Conservation (phyloP, 2,113 vertebrate genomes). For the Balaeniceps rex region DNA sequence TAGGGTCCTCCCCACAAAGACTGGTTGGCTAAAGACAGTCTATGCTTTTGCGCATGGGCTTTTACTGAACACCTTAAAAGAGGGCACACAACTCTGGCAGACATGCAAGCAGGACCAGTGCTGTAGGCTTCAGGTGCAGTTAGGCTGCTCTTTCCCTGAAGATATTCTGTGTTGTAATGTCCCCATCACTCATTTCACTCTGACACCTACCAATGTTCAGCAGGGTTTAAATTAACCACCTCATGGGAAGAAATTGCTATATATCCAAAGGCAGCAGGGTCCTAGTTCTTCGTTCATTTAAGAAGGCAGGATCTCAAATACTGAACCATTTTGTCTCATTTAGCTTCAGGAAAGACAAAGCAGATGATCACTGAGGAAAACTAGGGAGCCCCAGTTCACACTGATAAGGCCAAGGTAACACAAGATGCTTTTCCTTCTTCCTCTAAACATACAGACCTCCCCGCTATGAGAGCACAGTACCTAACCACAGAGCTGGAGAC, state of each 20-base stretch:
- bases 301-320: background rate
- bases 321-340: background rate
- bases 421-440: background rate
- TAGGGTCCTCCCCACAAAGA: background rate
- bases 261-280: background rate
- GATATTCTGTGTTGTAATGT: background rate
- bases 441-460: background rate
- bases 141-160: background rate
- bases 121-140: background rate
- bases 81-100: background rate
- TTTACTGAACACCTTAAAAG: background rate
- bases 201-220: background rate
- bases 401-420: background rate
- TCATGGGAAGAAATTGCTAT: background rate
- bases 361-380: background rate
- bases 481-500: background rate
- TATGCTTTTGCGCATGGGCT: fast-evolving
- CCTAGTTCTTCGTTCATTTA: background rate
- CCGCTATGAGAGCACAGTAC: background rate
- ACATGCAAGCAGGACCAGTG: background rate
- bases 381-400: background rate
- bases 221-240: background rate
- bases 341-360: background rate
- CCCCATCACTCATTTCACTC: background rate
- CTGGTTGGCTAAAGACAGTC: background rate